Conservation (phyloP, 2,888 invertebrate species). For the Chrysina gloriosa region DNA sequence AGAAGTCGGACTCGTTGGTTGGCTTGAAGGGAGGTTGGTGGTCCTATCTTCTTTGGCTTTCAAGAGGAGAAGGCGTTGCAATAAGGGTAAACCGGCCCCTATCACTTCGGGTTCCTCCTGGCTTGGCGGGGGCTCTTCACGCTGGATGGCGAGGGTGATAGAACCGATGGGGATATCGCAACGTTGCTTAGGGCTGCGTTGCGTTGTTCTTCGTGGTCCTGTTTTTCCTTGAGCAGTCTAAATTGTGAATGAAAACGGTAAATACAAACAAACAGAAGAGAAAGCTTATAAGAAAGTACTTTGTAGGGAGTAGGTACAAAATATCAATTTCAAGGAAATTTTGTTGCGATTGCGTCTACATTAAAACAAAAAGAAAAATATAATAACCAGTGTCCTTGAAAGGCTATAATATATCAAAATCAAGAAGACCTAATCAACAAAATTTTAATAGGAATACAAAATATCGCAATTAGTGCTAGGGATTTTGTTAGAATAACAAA, state of each 20-base stretch:
- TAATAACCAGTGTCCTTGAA: no score
- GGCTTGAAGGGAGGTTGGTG: constrained; percentile 58
- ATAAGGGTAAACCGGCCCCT: constrained; percentile 77
- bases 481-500: no score
- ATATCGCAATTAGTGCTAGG: no score
- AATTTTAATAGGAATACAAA: no score
- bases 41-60: constrained; percentile 81
- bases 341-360: no score
- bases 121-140: constrained; percentile 68
- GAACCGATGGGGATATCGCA: constrained; percentile 67
- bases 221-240: constrained; percentile 85
- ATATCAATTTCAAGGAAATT: no score
- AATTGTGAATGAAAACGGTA: background rate
- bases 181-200: constrained; percentile 61
- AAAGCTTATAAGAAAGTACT: no score
- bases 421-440: no score
- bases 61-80: constrained; percentile 79
- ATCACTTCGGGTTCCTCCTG: constrained; percentile 69
- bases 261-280: background rate
- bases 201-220: constrained; percentile 71
- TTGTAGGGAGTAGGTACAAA: no score
- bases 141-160: constrained; percentile 71
- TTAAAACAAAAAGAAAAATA: no score
- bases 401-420: no score
- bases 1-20: constrained; percentile 56